Evolutionary conservation across 1,140 invertebrate genomes (phyloP), one percentile per base, ranked within the genome.

Genomic region (Drosophila santomea): DNA sequence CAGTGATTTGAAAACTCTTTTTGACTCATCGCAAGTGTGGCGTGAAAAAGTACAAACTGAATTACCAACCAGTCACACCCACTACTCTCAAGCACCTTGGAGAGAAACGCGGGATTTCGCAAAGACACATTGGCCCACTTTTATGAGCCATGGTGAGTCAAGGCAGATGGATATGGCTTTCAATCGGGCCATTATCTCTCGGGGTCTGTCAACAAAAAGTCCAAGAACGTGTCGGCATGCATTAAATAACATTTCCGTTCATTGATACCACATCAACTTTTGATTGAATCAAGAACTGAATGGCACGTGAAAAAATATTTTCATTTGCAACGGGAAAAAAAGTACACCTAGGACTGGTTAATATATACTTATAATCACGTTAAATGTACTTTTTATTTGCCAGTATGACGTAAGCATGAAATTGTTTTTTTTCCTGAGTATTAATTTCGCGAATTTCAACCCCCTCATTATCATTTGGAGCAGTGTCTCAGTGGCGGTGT

Each of bases 391-490:
- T 20, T 20, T 20, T 20, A 20, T 20, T 20, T n/a, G n/a, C n/a
- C n/a, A n/a, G n/a, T n/a, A n/a, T n/a, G n/a, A n/a, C n/a, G n/a
- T n/a, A n/a, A n/a, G n/a, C n/a, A n/a, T n/a, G n/a, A n/a, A n/a
- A n/a, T n/a, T n/a, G n/a, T n/a, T n/a, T n/a, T 28, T 43, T 10
- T 23, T 44, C 17, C 11, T 20, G 11, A 43, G 5, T 10, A 32
- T 11, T 2, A 17, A 25, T n/a, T 41, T 2, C 2, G 14, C 20
- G 43, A 11, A 5, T 28, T 4, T 23, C 3, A 63, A 35, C 63
- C 28, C 45, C 14, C 20, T 66, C 20, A 52, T 32, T 41, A 69
- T 71, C 20, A 69, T 48, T 71, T 69, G 17, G 43, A 71, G 28
- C n/a, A 39, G 43, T 69, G n/a, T 38, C 25, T 47, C 43, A 23